Evolutionary conservation across 2,888 invertebrate genomes (phyloP), one percentile per base, ranked within the genome.

Genomic region (Papilio gigon): DNA sequence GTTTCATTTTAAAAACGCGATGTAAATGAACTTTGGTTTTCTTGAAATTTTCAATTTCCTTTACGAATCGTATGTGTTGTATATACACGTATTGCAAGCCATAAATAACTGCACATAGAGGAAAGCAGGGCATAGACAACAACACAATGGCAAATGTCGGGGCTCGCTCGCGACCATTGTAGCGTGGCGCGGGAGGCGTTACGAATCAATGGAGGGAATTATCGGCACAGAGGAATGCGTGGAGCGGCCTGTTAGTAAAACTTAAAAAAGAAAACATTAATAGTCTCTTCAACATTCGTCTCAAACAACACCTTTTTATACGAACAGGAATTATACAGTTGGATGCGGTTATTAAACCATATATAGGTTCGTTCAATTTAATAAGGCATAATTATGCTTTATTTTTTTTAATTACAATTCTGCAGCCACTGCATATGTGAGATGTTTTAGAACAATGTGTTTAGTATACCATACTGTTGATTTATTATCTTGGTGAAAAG

Each of bases 181-280:
- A 92, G 86, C 92, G 88, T 91, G 87, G 88, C 89, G 84, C 86
- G 89, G 89, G 89, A 92, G 92, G 92, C 92, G 92, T 92, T 90
- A 90, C 92, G 92, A 92, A 92, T 91, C 92, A 92, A 92, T 92
- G 92, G 92, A 92, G 90, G 90, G 92, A 89, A 90, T 91, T 91
- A 91, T 92, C 89, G 89, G 89, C 83, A 86, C 85, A 82, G 70
- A 65, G 80, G 68, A 74, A 42, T 70, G 75, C 69, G 73, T 88
- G 73, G 89, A 89, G 85, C 74, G 68, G 75, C 62, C 65, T 68
- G 67, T 42, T 64, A 62, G 70, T 59, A 67, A 70, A 64, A 63
- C 53, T 30, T 37, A 27, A 67, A 56, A 67, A 56, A n/a, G n/a
- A n/a, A 65, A 44, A 63, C 56, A 47, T 33, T 35, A 59, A 60